Evolutionary conservation across 1,140 invertebrate genomes (phyloP), one percentile per base, ranked within the genome.

Genomic region (Pseudachorutes palmiensis): DNA sequence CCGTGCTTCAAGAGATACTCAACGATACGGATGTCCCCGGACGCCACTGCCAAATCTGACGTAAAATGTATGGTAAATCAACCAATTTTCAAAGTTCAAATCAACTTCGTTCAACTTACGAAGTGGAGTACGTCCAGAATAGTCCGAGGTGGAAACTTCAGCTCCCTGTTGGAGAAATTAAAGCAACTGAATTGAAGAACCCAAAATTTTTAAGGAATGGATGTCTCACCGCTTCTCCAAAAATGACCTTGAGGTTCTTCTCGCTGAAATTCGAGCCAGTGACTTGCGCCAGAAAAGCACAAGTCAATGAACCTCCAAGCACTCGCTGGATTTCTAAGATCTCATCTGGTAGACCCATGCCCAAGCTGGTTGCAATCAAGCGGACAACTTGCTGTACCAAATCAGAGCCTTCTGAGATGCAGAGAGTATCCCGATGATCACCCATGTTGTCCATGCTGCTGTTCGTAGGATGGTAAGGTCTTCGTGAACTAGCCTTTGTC

Each of bases 1-100:
- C 93, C 93, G 72, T 90, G 85, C 49, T 84, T 81, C 24, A 96
- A 77, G 9, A 96, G 79, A 79, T 85, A 87, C 68, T 86, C 82
- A 0, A 94, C 87, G 0, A 90, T 80, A 1, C 82, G 72, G 0
- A 84, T 57, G 69, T 89, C 84, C 0, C 90, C 91, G 71, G 87
- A 81, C 48, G 83, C 80, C 41, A 88, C 86, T 9, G 91, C 91
- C 48, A 92, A 81, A 73, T 95, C 51, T 55, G 24, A 55, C 51
- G 24, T 26, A 22, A 45, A 12, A 12, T 12, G 9, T 45, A 12
- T 45, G 9, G 9, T 45, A 45, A 45, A 45, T 55, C 51, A 55
- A 55, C 14, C 51, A 55, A 45, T 12, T 12, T 12, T 45, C 36
- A 45, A 45, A 45, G 36, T 45, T 45, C 36, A 45, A 19, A 45